phyloP scores from a whole-genome alignment of 2,888 invertebrate species.

The Mythimna ferrago region DNA sequence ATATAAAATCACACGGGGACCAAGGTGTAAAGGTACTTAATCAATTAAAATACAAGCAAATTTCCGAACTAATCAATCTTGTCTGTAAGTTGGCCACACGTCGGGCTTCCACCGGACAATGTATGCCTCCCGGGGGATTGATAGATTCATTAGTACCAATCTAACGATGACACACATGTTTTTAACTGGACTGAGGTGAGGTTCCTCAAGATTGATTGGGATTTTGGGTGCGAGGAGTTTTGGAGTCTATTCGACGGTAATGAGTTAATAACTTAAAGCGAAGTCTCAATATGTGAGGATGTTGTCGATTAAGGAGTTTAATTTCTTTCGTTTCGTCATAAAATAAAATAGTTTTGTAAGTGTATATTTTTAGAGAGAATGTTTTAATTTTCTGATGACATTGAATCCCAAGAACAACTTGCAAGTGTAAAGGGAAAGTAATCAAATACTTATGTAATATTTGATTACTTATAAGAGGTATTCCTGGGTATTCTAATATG shows the following conservation, averaged over 20 bases:
- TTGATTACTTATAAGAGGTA: background rate
- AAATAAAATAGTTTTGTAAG: background rate
- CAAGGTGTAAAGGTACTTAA: conserved; percentile 72
- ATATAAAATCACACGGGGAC: conserved; percentile 65
- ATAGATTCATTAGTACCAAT: conserved; percentile 72
- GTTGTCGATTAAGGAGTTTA: background rate
- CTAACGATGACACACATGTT: conserved; percentile 65
- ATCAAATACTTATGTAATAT: background rate
- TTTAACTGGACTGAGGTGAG: conserved; percentile 61
- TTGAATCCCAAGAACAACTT: background rate
- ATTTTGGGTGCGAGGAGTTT: conserved; percentile 30
- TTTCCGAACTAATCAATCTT: conserved; percentile 78
- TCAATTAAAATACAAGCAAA: conserved; percentile 81
- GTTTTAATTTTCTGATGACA: background rate
- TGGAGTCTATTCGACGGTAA: conserved; percentile 1
- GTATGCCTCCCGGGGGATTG: conserved; percentile 79
- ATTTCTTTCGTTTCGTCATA: background rate
- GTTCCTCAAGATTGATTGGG: conserved; percentile 47
- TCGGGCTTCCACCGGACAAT: conserved; percentile 69
- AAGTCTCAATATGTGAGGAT: background rate
- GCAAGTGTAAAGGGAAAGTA: background rate
- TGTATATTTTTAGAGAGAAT: background rate
- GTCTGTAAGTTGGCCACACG: conserved; percentile 68
- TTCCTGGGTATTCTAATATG: background rate
- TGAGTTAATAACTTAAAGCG: conserved; percentile 11